These are phyloP conservation scores for Grantiella picta DNA, from an alignment of 2,113 vertebrate species.

Conservation along the genomic window DNA sequence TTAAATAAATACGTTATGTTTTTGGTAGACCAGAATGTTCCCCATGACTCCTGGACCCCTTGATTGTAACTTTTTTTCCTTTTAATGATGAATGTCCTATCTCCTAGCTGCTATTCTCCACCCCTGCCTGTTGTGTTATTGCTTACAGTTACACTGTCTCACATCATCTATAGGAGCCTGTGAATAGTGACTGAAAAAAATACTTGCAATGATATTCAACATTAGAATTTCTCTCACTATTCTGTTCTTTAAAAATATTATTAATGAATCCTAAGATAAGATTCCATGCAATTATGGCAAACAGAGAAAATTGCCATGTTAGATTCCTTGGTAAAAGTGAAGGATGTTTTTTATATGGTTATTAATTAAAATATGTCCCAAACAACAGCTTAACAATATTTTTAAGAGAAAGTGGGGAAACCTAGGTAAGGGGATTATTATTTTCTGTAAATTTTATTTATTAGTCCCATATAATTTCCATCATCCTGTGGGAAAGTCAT, in stretches of 20 bases:
- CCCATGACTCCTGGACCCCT: background rate
- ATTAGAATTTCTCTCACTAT: background rate
- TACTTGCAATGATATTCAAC: background rate
- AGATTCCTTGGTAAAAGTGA: background rate
- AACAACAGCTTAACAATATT: background rate
- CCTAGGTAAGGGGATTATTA: background rate
- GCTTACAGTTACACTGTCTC: background rate
- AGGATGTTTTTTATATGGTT: background rate
- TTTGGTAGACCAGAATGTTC: background rate
- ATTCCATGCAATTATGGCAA: background rate
- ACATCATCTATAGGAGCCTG: background rate
- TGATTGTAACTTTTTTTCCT: background rate
- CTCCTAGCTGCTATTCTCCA: background rate
- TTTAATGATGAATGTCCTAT: background rate
- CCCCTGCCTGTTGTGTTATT: background rate
- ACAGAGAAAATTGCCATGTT: background rate
- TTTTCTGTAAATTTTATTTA: background rate
- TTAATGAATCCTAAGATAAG: background rate
- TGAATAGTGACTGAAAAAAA: background rate
- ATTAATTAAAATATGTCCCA: background rate
- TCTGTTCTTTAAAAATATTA: background rate
- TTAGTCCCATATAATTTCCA: background rate
- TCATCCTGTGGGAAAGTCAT: background rate
- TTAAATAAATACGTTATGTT: background rate
- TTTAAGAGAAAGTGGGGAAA: background rate